Percentiles rank a stretch among this genome's conserved stretches.
Evolutionary conservation across 1,140 invertebrate species (phyloP).

Genomic region (Episyrphus balteatus): DNA sequence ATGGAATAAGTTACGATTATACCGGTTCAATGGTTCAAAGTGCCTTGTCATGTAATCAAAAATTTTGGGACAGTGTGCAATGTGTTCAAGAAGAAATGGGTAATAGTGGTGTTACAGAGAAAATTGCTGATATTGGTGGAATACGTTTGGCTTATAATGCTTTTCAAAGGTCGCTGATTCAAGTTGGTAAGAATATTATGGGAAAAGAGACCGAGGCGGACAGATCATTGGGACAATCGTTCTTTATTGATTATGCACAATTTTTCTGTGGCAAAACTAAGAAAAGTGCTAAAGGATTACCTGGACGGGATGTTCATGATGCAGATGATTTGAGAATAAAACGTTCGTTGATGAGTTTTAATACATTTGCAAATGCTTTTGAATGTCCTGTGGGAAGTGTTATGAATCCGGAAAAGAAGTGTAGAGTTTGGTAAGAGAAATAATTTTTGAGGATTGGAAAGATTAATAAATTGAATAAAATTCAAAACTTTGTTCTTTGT

Average conservation of each 20-base stretch:
- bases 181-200: background rate
- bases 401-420: too few relatives aligned
- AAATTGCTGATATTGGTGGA: slow-evolving; percentile 27
- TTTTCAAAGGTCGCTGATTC: background rate
- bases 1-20: slow-evolving; percentile 28
- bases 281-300: too few relatives aligned
- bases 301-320: too few relatives aligned
- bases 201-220: background rate
- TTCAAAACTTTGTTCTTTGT: too few relatives aligned
- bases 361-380: too few relatives aligned
- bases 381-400: too few relatives aligned
- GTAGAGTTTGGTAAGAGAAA: too few relatives aligned
- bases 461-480: too few relatives aligned
- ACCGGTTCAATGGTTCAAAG: slow-evolving; percentile 32
- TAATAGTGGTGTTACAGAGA: slow-evolving; percentile 25
- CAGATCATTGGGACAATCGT: slow-evolving; percentile 50
- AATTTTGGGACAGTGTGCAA: slow-evolving; percentile 17
- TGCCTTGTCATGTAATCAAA: slow-evolving; percentile 10
- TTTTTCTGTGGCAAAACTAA: slow-evolving; percentile 69
- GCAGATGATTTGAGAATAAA: too few relatives aligned
- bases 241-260: slow-evolving; percentile 76
- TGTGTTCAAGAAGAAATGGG: slow-evolving; percentile 30
- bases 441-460: too few relatives aligned
- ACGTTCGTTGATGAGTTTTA: too few relatives aligned
- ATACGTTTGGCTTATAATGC: slow-evolving; percentile 25